These are phyloP conservation scores for Chaetorhynchus papuensis DNA, from an alignment of 2,113 vertebrate species.

Conservation along the genomic window DNA sequence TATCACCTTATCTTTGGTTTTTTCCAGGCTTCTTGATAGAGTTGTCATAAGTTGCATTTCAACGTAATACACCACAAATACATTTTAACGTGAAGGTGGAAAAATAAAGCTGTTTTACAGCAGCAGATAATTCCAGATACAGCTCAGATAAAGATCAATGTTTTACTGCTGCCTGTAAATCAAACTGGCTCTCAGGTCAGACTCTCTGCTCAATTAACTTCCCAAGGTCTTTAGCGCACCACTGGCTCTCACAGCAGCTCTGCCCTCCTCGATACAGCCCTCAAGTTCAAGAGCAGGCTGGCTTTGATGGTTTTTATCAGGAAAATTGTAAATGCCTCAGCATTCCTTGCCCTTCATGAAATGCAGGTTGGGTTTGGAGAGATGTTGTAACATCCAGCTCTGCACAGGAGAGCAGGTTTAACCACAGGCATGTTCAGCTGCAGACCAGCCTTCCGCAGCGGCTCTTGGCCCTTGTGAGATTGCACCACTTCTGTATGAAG, in stretches of 20 bases:
- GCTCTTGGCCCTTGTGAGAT: background rate
- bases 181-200: background rate
- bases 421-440: background rate
- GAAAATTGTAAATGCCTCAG: background rate
- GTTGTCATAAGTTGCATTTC: background rate
- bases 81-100: background rate
- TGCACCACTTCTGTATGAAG: constrained; percentile 34
- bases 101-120: background rate
- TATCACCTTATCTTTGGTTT: background rate
- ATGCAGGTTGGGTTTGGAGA: background rate
- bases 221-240: background rate
- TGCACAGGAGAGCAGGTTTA: background rate
- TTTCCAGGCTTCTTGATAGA: background rate
- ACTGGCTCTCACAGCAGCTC: background rate
- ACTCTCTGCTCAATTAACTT: background rate
- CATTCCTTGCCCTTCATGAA: background rate
- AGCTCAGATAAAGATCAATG: background rate
- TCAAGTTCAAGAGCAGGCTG: background rate
- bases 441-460: background rate
- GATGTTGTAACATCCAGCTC: background rate
- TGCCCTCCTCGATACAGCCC: background rate
- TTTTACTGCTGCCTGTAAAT: background rate
- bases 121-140: background rate
- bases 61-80: background rate
- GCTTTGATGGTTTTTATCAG: background rate